These are phyloP conservation scores for Asarcornis scutulata DNA, from an alignment of 2,113 vertebrate species.

Conservation along the genomic window DNA sequence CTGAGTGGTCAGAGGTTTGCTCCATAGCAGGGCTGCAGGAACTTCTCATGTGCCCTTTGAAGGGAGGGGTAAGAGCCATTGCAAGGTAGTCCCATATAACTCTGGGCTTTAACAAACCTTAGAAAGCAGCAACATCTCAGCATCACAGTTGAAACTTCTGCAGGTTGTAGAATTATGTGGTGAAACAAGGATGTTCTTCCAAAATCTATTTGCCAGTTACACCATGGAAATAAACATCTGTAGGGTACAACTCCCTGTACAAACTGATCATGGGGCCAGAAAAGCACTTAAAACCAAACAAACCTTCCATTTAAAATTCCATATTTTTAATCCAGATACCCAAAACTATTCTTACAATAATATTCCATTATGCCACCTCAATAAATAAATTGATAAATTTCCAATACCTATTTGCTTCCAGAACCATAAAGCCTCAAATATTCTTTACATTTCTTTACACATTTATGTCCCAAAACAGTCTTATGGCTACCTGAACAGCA, in stretches of 20 bases:
- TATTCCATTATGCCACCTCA: neutral
- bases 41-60: neutral
- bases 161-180: accelerated
- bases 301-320: neutral
- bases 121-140: accelerated
- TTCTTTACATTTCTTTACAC: neutral
- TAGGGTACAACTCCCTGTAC: accelerated
- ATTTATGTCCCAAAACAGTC: neutral
- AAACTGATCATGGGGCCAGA: neutral
- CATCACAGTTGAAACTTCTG: accelerated
- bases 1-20: neutral
- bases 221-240: neutral
- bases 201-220: accelerated
- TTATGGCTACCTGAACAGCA: neutral
- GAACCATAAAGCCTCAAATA: neutral
- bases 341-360: accelerated
- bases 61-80: accelerated
- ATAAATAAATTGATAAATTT: neutral
- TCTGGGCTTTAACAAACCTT: neutral
- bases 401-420: neutral
- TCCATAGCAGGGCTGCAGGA: neutral
- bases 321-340: neutral
- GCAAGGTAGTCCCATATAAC: accelerated
- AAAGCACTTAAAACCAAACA: neutral
- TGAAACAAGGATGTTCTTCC: neutral